Conservation (phyloP, 2,888 invertebrate species). For the Tipula confusa region DNA sequence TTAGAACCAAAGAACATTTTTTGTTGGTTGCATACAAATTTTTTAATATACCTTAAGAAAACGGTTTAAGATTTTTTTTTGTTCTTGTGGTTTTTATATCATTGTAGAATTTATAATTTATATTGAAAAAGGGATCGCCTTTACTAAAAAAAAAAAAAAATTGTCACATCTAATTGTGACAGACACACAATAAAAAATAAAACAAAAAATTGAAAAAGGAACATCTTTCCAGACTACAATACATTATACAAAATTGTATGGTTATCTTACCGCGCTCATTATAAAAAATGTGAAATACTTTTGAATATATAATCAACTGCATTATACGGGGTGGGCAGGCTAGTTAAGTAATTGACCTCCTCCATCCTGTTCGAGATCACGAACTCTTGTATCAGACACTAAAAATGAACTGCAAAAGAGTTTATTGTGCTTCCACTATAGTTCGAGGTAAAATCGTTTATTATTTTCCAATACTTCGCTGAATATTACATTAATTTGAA, state of each 20-base stretch:
- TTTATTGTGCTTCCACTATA: background rate
- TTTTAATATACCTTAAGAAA: background rate
- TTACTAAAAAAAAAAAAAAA: conserved; percentile 1
- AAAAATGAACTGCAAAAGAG: background rate
- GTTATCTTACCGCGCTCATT: background rate
- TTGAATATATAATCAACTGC: background rate
- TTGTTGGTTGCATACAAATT: background rate
- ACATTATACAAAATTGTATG: background rate
- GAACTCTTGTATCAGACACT: too few species aligned
- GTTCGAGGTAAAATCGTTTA: too few species aligned
- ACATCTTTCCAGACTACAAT: background rate
- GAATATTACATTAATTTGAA: too few species aligned
- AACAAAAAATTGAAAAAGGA: background rate
- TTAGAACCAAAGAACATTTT: background rate
- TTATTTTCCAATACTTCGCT: too few species aligned
- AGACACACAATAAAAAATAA: too few species aligned
- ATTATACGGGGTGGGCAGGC: too few species aligned
- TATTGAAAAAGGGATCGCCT: background rate
- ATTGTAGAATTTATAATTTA: background rate
- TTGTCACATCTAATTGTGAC: too few species aligned
- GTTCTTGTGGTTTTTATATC: background rate
- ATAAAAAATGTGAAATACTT: background rate
- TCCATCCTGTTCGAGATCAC: too few species aligned
- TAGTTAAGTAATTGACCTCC: too few species aligned
- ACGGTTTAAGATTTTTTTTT: background rate